A percentile compares a stretch with the other conserved stretches of the same genome.
Evolutionary conservation across 2,797 vertebrate species (phyloP).

Genomic region (Pachyuromys duprasi): DNA sequence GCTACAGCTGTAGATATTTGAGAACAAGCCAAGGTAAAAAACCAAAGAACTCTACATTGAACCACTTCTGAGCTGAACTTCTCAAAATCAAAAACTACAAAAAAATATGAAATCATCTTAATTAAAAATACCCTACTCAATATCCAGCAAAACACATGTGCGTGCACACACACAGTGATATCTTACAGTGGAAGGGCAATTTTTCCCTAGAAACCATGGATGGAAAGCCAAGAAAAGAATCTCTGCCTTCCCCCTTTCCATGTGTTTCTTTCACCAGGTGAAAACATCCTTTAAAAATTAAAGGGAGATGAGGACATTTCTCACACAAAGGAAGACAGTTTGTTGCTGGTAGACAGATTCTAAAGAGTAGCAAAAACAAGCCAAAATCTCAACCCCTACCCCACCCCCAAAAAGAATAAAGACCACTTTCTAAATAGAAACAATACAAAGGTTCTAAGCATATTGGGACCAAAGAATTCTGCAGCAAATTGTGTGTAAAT

Average conservation of each 20-base stretch:
- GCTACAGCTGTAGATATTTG: not conserved
- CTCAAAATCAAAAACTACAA: slow-evolving; percentile 1
- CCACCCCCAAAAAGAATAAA: not conserved
- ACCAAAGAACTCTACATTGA: slow-evolving; percentile 36
- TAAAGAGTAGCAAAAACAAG: not conserved
- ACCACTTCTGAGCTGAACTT: not conserved
- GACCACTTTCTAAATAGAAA: slow-evolving; percentile 53
- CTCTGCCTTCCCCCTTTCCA: slow-evolving; percentile 26
- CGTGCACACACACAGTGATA: not conserved
- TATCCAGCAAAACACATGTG: not conserved
- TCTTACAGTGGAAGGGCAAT: not conserved
- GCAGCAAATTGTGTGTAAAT: not conserved
- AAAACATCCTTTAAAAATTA: slow-evolving; percentile 46
- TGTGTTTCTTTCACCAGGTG: not conserved
- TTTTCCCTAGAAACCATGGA: not conserved
- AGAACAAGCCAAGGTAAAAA: not conserved
- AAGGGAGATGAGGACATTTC: slow-evolving; percentile 5
- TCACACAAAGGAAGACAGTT: slow-evolving; percentile 27
- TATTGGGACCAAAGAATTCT: not conserved
- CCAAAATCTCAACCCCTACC: no score
- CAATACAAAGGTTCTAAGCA: not conserved
- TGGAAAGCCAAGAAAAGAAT: not conserved
- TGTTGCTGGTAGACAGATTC: not conserved
- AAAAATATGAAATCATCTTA: not conserved
- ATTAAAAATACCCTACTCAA: slow-evolving; percentile 3